Evolutionary conservation across 1,140 invertebrate genomes (phyloP).

Genomic region (Coboldia fuscipes): DNA sequence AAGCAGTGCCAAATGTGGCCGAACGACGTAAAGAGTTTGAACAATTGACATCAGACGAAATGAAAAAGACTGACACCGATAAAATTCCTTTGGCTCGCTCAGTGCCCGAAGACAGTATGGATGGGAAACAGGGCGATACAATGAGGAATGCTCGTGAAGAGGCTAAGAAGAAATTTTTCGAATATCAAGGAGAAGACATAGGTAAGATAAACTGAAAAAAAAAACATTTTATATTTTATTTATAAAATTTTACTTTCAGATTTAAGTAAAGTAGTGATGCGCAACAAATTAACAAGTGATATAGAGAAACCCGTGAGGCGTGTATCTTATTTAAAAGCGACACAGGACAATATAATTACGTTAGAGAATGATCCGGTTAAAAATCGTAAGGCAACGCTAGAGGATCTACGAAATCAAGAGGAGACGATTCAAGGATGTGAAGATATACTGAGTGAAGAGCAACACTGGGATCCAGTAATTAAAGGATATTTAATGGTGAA

Average conservation of each 20-base stretch:
- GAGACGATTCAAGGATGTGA: too few species aligned
- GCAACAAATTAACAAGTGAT: slow-evolving; percentile 28
- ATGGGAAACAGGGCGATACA: too few species aligned
- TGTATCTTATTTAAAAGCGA: slow-evolving; percentile 81
- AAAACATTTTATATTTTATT: background rate
- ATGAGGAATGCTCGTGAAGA: slow-evolving; percentile 9
- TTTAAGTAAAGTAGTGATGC: slow-evolving; percentile 8
- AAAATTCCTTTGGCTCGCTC: too few species aligned
- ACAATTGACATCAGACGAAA: slow-evolving; percentile 27
- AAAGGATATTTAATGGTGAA: too few species aligned
- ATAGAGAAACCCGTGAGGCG: slow-evolving; percentile 65
- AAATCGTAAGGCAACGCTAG: too few species aligned
- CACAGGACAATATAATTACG: slow-evolving; percentile 24
- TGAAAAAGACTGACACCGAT: too few species aligned
- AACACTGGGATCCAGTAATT: too few species aligned
- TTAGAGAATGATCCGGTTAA: slow-evolving; percentile 16
- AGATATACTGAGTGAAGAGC: too few species aligned
- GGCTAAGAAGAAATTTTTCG: too few species aligned
- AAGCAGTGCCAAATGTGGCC: slow-evolving; percentile 49
- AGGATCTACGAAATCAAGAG: too few species aligned
- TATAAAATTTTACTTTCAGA: background rate
- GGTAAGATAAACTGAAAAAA: background rate
- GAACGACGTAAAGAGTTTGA: slow-evolving; percentile 54
- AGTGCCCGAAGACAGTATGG: too few species aligned
- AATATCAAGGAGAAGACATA: too few species aligned